These are phyloP conservation scores for Clytia hemisphaerica DNA, from an alignment of 30 jellyfish, hydroid and myxozoan species.

Conservation along the genomic window DNA sequence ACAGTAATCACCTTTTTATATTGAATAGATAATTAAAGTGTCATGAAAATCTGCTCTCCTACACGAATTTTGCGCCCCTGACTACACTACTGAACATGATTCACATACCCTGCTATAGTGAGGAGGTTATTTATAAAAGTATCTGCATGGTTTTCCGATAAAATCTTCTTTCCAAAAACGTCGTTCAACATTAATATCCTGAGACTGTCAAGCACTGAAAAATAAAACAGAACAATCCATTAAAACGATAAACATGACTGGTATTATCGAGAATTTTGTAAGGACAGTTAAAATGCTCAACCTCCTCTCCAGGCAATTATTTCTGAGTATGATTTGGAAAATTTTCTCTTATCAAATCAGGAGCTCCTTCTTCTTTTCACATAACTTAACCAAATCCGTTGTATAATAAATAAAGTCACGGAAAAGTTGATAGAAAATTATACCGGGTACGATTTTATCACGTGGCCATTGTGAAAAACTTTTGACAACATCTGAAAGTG, in stretches of 20 bases:
- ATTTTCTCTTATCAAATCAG: not conserved
- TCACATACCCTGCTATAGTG: slow-evolving; percentile 6
- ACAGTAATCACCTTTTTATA: not conserved
- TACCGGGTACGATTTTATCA: slow-evolving; percentile 60
- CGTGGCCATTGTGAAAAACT: slow-evolving; percentile 61
- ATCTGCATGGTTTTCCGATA: slow-evolving; percentile 6
- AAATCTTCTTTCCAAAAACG: not conserved
- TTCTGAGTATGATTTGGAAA: no score
- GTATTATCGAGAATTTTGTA: no score
- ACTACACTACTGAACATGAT: not conserved
- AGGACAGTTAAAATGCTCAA: no score
- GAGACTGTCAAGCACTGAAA: slow-evolving; percentile 13
- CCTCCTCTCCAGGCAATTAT: no score
- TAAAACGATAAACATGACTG: no score
- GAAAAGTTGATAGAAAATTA: not conserved
- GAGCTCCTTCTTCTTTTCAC: not conserved
- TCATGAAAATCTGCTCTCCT: no score
- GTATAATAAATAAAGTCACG: no score
- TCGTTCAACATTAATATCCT: slow-evolving; percentile 18
- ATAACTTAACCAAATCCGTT: not conserved
- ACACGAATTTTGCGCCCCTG: not conserved
- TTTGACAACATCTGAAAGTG: slow-evolving; percentile 3
- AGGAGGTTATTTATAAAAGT: not conserved
- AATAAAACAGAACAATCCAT: no score
- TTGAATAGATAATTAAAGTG: no score